Conservation (phyloP, 2,888 invertebrate species). For the Diplazon laetatorius region DNA sequence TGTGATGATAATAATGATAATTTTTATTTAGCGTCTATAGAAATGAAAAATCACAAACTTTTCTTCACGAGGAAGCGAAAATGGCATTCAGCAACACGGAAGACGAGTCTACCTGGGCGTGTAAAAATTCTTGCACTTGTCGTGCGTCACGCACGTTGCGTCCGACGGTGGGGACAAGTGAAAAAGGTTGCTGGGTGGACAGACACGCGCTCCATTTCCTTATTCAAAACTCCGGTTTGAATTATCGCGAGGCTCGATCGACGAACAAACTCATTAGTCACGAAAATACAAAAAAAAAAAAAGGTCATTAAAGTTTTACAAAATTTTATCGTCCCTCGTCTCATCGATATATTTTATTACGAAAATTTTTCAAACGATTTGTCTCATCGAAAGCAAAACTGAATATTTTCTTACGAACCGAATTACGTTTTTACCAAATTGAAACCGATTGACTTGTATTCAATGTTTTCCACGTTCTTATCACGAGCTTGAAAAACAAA, state of each 20-base stretch:
- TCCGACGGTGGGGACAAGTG: constrained; percentile 14
- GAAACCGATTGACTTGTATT: background rate
- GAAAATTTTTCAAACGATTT: too few relatives aligned
- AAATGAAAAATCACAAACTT: background rate
- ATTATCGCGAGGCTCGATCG: too few relatives aligned
- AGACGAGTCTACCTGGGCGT: constrained; percentile 9
- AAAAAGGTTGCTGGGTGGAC: constrained; percentile 38
- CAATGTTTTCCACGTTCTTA: constrained; percentile 31
- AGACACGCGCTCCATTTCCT: constrained; percentile 18
- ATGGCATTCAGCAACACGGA: constrained; percentile 1
- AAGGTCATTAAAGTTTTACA: too few relatives aligned
- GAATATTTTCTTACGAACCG: too few relatives aligned
- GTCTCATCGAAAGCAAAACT: too few relatives aligned
- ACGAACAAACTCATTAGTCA: too few relatives aligned
- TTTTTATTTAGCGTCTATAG: too few relatives aligned
- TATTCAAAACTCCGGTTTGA: background rate
- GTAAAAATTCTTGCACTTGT: constrained; percentile 11
- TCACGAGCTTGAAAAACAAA: background rate
- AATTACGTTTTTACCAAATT: background rate
- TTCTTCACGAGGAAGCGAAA: background rate
- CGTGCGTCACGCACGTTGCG: constrained; percentile 35
- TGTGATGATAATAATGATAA: too few relatives aligned
- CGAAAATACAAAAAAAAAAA: too few relatives aligned
- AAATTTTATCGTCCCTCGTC: too few relatives aligned
- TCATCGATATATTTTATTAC: too few relatives aligned